A percentile compares a stretch with the other conserved stretches of the same genome.
Evolutionary conservation across 2,797 vertebrate species (phyloP).

Genomic region (Danio choprae): DNA sequence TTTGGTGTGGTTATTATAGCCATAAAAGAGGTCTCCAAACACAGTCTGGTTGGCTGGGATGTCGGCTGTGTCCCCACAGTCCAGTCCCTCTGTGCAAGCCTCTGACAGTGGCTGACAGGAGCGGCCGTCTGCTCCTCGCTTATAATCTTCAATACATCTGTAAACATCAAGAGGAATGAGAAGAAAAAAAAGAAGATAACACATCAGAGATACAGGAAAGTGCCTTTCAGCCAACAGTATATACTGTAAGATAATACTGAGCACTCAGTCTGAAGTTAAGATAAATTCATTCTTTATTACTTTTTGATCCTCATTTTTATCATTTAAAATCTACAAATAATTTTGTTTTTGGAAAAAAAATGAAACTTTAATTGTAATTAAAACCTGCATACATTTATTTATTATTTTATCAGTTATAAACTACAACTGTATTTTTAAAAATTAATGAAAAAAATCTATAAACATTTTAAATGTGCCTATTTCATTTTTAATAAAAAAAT

Average conservation of each 20-base stretch:
- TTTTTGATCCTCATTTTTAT: neutral
- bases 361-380: no score
- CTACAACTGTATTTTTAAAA: no score
- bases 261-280: neutral
- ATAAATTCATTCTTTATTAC: neutral
- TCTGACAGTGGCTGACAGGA: constrained; percentile 93
- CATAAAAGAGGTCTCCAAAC: constrained; percentile 96
- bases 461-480: no score
- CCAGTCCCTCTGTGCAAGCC: constrained; percentile 86
- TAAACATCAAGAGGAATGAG: neutral
- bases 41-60: constrained; percentile 95
- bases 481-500: no score
- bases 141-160: constrained; percentile 98
- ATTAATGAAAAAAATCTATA: no score
- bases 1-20: constrained; percentile 94
- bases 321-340: neutral
- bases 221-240: no score
- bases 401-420: no score
- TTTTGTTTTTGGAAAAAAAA: no score
- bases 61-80: constrained; percentile 88
- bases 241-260: neutral
- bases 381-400: no score
- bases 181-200: neutral
- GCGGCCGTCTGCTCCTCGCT: constrained; percentile 87
- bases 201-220: neutral